Evolutionary conservation across 2,888 invertebrate genomes (phyloP), one percentile per base, ranked within the genome.

Genomic region (Galeopsomyia nigrocyanea): DNA sequence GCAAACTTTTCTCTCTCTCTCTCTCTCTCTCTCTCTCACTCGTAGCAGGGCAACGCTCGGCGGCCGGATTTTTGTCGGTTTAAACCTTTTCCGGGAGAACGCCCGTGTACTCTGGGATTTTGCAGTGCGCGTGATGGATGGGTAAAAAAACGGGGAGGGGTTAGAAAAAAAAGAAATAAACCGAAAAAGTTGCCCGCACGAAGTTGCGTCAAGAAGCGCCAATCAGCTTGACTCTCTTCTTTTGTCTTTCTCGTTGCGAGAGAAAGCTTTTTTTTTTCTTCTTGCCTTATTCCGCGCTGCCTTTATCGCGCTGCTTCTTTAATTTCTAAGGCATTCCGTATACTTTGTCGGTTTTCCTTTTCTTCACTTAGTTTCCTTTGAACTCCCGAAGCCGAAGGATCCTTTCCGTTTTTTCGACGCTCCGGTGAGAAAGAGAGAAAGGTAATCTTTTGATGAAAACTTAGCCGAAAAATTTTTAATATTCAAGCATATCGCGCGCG

Each of bases 101-200:
- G 19, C 21, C 17, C 17, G 17, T 39, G 49, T 58, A 72, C 73
- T 63, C 60, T 60, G 39, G 55, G 19, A 73, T 73, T 73, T 73
- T 73, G 53, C 58, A 19, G 61, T 56, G 47, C 53, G 49, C 16
- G 61, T 67, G 73, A 74, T 63, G 58, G 58, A 70, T 73, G 69
- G 53, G 51, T n/a, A 53, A 49, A 68, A 65, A 63, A 50, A 51
- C 13, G 61, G 16, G 16, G 19, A 6, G 56, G 14, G 50, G 39
- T 31, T 21, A 31, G 56, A 7, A 14, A 55, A 31, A 57, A 64
- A 69, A 70, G 26, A 26, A 26, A 26, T 26, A 26, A 26, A 5
- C 26, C 53, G 17, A 21, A 53, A 19, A 53, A 19, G 53, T 19
- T 21, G 17, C 53, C 17, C 21, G 17, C 53, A 53, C 53, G 53